These are phyloP conservation scores for Drosophila leonis DNA, from an alignment of 2,888 invertebrate genomes.

Conservation along the genomic window DNA sequence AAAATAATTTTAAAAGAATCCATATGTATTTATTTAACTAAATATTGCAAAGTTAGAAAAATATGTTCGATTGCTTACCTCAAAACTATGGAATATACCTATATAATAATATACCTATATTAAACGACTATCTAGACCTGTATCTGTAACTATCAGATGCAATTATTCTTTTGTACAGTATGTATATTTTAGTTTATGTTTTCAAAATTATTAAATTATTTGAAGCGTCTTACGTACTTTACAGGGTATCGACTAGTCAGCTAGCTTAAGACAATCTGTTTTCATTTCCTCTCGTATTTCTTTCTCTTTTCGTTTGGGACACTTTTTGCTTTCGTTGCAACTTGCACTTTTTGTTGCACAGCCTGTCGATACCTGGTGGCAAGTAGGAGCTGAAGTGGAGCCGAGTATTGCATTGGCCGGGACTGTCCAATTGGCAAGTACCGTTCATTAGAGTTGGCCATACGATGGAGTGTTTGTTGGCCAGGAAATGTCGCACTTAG, in stretches of 20 bases:
- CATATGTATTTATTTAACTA: no score
- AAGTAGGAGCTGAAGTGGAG: neutral
- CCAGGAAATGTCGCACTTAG: conserved; percentile 51
- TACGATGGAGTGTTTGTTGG: conserved; percentile 34
- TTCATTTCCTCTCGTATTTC: neutral
- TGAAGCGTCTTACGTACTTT: neutral
- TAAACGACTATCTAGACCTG: no score
- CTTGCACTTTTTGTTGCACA: conserved; percentile 64
- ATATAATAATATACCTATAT: no score
- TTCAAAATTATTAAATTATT: no score
- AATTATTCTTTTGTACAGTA: no score
- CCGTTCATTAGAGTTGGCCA: conserved; percentile 61
- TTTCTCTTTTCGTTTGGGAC: conserved; percentile 9
- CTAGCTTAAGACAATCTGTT: neutral
- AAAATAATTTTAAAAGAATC: no score
- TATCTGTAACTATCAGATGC: no score
- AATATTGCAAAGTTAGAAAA: no score
- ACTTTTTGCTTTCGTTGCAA: conserved; percentile 50
- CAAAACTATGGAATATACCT: no score
- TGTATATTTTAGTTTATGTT: no score
- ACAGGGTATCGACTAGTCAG: conserved; percentile 25
- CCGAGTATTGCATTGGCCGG: neutral
- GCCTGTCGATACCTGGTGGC: neutral
- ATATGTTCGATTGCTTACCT: no score
- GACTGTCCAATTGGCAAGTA: conserved; percentile 20